Evolutionary conservation across 2,797 vertebrate genomes (phyloP), one percentile per base, ranked within the genome.

Genomic region (Dendrocincla tyrannina): DNA sequence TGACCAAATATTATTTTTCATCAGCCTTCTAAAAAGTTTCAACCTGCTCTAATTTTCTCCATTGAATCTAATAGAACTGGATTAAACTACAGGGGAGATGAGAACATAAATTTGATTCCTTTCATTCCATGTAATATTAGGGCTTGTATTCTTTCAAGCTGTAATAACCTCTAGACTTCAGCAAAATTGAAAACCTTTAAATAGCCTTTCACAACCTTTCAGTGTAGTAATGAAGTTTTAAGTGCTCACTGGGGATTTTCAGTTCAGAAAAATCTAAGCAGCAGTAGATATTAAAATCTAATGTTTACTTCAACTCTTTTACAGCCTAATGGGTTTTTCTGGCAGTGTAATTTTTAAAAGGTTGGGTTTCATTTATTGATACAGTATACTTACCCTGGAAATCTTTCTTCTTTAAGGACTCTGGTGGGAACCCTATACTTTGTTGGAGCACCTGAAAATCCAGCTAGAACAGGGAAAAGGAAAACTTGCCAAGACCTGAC

Each of bases 121-220:
- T 98, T 97, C 98, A 95, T 98, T 98, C 96, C 97, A 96, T 98
- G 97, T 98, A 98, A 98, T 98, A 98, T 98, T 98, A 97, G 95
- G 97, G 96, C 97, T 97, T 98, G 97, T 98, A 97, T 97, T 98
- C 97, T 98, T 98, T 97, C 97, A 96, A 96, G 93, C 97, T 97
- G 97, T 98, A 98, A 98, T 98, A 98, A 98, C 97, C 97, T 98
- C 98, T 98, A 98, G 97, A 98, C 98, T 98, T 97, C 97, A 97
- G 96, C 97, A 98, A 98, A 98, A 98, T 97, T 98, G 97, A 98
- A 98, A 98, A 98, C 97, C 98, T 98, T 98, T 98, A 98, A 98
- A 98, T 98, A 98, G 98, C 97, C 97, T 98, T 98, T 98, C 98
- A 98, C 97, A 98, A 97, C 97, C 98, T 98, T 98, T 97, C 95